phyloP scores from a whole-genome alignment of 2,888 invertebrate genomes.

The Oligia fasciuncula region DNA sequence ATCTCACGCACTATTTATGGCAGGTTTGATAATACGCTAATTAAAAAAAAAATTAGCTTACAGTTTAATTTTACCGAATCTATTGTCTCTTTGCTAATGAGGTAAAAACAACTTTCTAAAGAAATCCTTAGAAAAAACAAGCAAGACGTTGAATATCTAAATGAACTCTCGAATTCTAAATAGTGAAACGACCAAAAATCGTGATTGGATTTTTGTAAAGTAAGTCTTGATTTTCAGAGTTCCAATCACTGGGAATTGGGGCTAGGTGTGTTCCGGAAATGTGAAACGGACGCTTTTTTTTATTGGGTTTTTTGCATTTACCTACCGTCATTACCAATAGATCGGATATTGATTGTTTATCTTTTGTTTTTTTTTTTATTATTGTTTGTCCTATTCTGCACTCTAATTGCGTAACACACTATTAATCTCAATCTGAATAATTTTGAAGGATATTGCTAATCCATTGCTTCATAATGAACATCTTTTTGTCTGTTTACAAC shows the following conservation, averaged over 20 bases:
- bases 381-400: background rate
- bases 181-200: background rate
- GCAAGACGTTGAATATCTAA: background rate
- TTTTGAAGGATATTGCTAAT: too few species aligned
- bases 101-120: background rate
- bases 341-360: background rate
- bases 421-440: too few species aligned
- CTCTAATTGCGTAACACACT: too few species aligned
- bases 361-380: background rate
- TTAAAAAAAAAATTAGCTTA: too few species aligned
- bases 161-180: background rate
- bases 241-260: slow-evolving; percentile 29
- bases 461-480: too few species aligned
- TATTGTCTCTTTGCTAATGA: background rate
- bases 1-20: background rate
- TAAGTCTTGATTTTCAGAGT: slow-evolving; percentile 8
- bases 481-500: too few species aligned
- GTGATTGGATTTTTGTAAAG: slow-evolving; percentile 23
- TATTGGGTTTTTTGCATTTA: background rate
- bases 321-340: background rate
- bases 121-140: slow-evolving; percentile 4
- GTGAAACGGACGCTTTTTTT: background rate
- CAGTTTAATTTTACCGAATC: background rate
- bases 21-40: background rate
- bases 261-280: slow-evolving; percentile 23